These are phyloP conservation scores for Heliconius hermathena DNA, from an alignment of 1,140 invertebrate genomes.

Conservation along the genomic window DNA sequence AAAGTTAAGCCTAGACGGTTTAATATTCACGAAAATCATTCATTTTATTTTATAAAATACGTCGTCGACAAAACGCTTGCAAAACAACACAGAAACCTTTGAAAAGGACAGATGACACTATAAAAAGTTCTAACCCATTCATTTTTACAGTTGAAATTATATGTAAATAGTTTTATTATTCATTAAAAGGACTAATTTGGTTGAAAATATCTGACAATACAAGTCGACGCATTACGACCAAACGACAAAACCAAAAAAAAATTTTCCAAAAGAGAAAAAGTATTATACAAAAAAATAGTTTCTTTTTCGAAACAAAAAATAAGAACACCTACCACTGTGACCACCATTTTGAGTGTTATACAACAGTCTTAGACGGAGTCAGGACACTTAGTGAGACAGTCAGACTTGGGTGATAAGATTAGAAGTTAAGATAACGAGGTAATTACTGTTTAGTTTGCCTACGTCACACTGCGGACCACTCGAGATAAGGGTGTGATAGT, in stretches of 20 bases:
- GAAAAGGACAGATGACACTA: too few relatives aligned
- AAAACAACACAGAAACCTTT: too few relatives aligned
- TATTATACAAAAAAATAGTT: background rate
- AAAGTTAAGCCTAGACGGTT: background rate
- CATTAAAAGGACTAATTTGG: too few relatives aligned
- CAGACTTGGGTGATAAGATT: constrained; percentile 58
- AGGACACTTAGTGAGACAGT: constrained; percentile 42
- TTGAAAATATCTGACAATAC: too few relatives aligned
- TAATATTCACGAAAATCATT: background rate
- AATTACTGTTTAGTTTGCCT: constrained; percentile 55
- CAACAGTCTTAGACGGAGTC: constrained; percentile 44
- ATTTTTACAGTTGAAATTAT: too few relatives aligned
- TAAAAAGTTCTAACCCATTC: too few relatives aligned
- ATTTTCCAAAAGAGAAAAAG: too few relatives aligned
- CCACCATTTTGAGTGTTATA: constrained; percentile 56
- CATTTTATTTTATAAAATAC: background rate
- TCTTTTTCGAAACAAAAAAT: background rate
- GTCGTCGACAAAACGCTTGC: background rate
- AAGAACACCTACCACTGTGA: constrained; percentile 57
- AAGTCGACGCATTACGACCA: too few relatives aligned
- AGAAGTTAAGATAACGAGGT: constrained; percentile 47
- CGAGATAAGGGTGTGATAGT: constrained; percentile 41
- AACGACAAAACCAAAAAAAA: too few relatives aligned
- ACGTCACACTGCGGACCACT: constrained; percentile 56
- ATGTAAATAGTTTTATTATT: too few relatives aligned